phyloP scores from a whole-genome alignment of 2,113 vertebrate species.

The Delphinapterus leucas region DNA sequence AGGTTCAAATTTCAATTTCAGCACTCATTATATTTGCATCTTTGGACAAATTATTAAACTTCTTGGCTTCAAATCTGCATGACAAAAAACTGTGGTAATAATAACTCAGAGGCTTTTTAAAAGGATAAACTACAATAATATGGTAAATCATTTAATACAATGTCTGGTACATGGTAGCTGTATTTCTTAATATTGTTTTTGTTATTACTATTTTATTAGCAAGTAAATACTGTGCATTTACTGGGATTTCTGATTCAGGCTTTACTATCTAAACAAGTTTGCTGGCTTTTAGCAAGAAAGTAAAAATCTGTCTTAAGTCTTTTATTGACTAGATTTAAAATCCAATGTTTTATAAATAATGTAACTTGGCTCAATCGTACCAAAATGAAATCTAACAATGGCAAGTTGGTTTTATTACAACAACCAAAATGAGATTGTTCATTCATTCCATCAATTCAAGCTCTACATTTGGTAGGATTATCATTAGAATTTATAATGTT shows the following conservation, averaged over 20 bases:
- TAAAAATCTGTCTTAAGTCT: neutral
- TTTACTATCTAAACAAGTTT: neutral
- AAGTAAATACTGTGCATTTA: neutral
- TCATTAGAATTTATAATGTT: constrained; percentile 38
- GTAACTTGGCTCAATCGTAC: neutral
- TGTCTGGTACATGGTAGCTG: neutral
- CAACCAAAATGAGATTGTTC: neutral
- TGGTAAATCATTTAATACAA: neutral
- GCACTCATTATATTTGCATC: neutral
- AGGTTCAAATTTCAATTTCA: neutral
- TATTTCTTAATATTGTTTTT: neutral
- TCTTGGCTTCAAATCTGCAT: neutral
- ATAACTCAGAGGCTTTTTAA: neutral
- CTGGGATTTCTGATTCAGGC: neutral
- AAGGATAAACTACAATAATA: neutral
- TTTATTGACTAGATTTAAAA: constrained; percentile 16
- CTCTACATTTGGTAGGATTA: constrained; percentile 2
- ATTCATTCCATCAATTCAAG: neutral
- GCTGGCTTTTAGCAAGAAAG: neutral
- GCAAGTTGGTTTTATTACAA: constrained; percentile 2
- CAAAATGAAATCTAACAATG: neutral
- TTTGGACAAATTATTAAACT: constrained; percentile 27
- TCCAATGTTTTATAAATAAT: neutral
- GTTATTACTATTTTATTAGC: neutral
- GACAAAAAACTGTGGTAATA: neutral